A percentile compares a stretch with the other conserved stretches of the same genome.
Evolutionary conservation across 2,113 vertebrate species (phyloP).

Genomic region (Tachysurus fulvidraco): DNA sequence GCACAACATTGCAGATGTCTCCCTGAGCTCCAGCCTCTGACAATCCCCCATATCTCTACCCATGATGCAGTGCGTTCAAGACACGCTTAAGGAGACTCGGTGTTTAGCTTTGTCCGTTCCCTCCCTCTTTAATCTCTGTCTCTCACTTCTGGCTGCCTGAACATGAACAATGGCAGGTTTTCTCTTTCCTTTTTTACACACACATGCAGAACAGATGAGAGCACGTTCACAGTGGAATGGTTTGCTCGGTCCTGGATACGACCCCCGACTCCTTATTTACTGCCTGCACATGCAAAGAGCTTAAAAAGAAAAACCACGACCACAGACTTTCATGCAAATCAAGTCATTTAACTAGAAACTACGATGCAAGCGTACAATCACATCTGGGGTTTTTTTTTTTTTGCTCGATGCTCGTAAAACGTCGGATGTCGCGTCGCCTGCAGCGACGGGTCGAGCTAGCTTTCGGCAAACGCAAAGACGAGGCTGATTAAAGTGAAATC

Average conservation of each 20-base stretch:
- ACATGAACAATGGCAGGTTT: conserved; percentile 16
- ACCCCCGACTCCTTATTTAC: background rate
- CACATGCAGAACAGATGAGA: conserved; percentile 57
- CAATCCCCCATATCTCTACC: background rate
- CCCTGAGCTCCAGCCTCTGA: conserved; percentile 12
- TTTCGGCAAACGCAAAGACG: conserved; percentile 3
- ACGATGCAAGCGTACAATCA: background rate
- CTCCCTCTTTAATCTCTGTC: conserved; percentile 62
- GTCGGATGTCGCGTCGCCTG: background rate
- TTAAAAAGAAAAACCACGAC: background rate
- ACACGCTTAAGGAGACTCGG: conserved; percentile 78
- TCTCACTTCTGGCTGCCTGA: conserved; percentile 36
- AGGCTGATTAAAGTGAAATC: background rate
- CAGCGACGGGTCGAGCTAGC: background rate
- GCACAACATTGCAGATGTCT: conserved; percentile 59
- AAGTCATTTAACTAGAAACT: background rate
- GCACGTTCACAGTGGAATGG: conserved; percentile 46
- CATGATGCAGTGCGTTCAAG: conserved; percentile 48
- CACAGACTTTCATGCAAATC: conserved; percentile 27
- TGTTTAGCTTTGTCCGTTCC: conserved; percentile 93
- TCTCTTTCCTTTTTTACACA: background rate
- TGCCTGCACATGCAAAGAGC: conserved; percentile 18
- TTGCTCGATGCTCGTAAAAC: background rate
- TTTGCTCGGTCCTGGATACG: background rate
- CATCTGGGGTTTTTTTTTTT: background rate